Evolutionary conservation across 2,797 vertebrate genomes (phyloP), one percentile per base, ranked within the genome.

Genomic region (Jordanella pulchra): DNA sequence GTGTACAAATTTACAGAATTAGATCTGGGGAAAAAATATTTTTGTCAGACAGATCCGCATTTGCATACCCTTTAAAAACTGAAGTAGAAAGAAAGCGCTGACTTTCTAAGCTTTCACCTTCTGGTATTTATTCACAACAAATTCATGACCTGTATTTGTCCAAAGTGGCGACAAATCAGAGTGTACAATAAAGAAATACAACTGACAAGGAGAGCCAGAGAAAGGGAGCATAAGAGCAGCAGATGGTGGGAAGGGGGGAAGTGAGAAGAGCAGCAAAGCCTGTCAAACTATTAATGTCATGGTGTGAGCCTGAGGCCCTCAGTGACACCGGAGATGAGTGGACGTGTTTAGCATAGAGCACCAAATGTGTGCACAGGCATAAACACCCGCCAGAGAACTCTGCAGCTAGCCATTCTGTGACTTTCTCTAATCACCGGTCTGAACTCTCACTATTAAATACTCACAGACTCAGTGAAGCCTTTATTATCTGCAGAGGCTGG

Each of bases 211-310:
- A 67, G 68, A 65, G 71, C 69, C 69, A 67, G 69, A 76, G 63
- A 69, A 84, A 70, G 60, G 69, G 44, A 28, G 58, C 54, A 27
- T 61, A 67, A 73, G 72, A 67, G 58, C 50, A 84, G 71, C 86
- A 87, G 87, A 84, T 77, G 80, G 82, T 83, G 75, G 53, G 64
- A 39, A 78, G 74, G 72, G 72, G 72, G 70, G 69, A 75, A 78
- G 75, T 47, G 21, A 87, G 76, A 86, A 12, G 78, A 84, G 81
- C 84, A 87, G 79, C 55, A 79, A 69, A 80, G 87, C 79, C 86
- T 88, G 77, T 89, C 81, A 88, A 85, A 87, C 87, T 80, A 90
- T 91, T 90, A 90, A 84, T 69, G 35, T 91, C 89, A 89, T 80
- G 75, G 80, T 51, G 88, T 73, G 89, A 86, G 90, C 83, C 75